phyloP scores from a whole-genome alignment of 2,797 vertebrate species.

The Anabas testudineus region DNA sequence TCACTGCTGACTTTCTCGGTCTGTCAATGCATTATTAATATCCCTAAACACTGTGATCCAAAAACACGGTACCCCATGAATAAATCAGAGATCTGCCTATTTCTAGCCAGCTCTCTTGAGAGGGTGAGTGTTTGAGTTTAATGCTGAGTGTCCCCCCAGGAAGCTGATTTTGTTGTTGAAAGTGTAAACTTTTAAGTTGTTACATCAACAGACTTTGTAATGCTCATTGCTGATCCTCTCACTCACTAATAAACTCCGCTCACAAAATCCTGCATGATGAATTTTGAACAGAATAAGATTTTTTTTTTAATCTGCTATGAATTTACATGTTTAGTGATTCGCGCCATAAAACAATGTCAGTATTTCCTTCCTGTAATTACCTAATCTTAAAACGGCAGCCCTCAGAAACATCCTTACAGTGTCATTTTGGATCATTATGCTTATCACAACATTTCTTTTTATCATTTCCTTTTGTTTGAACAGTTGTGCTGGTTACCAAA shows the following conservation, averaged over 20 bases:
- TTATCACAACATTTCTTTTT: not conserved
- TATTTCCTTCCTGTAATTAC: constrained; percentile 11
- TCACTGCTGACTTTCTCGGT: constrained; percentile 37
- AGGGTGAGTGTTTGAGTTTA: constrained; percentile 57
- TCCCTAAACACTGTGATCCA: constrained; percentile 71
- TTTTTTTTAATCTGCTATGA: not conserved
- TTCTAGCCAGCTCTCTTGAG: constrained; percentile 48
- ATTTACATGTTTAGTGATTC: constrained; percentile 33
- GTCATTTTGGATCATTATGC: not conserved
- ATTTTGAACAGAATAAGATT: not conserved
- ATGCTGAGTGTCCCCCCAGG: constrained; percentile 37
- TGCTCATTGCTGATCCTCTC: not conserved
- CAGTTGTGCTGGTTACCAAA: not conserved
- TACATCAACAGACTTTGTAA: constrained; percentile 41
- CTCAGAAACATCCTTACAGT: not conserved
- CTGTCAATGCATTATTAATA: constrained; percentile 72
- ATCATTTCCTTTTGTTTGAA: not conserved
- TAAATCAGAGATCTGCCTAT: constrained; percentile 69
- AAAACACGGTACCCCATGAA: constrained; percentile 72
- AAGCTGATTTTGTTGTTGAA: constrained; percentile 55
- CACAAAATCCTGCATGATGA: not conserved
- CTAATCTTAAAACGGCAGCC: constrained; percentile 1
- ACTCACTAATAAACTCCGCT: constrained; percentile 29
- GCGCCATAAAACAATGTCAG: constrained; percentile 13
- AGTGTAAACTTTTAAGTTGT: constrained; percentile 48